Evolutionary conservation across 1,140 invertebrate genomes (phyloP).

Genomic region (Caenorhabditis latens): DNA sequence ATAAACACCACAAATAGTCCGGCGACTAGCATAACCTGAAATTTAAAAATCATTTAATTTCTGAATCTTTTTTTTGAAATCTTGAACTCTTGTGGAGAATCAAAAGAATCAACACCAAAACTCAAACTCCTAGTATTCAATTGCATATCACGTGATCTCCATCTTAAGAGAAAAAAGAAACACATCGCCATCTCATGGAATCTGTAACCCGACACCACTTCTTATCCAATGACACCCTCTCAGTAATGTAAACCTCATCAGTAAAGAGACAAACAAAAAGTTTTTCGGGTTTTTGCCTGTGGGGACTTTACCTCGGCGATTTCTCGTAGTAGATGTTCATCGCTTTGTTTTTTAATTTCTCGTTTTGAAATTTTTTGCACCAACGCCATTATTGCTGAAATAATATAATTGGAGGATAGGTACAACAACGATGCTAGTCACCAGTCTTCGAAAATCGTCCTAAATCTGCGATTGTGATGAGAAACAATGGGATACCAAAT

Average conservation of each 20-base stretch:
- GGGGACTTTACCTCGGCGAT: slow-evolving; percentile 70
- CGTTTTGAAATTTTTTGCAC: slow-evolving; percentile 70
- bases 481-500: slow-evolving; percentile 73
- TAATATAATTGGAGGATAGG: neutral
- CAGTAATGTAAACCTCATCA: neutral
- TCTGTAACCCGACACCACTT: slow-evolving; percentile 8
- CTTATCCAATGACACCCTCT: slow-evolving; percentile 41
- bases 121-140: neutral
- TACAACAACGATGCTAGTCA: neutral
- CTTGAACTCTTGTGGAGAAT: too few relatives aligned
- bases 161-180: neutral
- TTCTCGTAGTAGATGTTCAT: slow-evolving; percentile 71
- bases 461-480: slow-evolving; percentile 75
- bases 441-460: slow-evolving; percentile 77
- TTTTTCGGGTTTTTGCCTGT: neutral
- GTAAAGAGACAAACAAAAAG: neutral
- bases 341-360: slow-evolving; percentile 74
- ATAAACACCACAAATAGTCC: slow-evolving; percentile 72
- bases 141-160: neutral
- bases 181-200: neutral
- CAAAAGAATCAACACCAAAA: neutral
- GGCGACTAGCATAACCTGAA: slow-evolving; percentile 73
- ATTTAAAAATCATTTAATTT: neutral
- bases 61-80: neutral
- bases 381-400: slow-evolving; percentile 72